Conservation (phyloP, 35 echinoderm and acorn worm species). For the Strongylocentrotus purpuratus region DNA sequence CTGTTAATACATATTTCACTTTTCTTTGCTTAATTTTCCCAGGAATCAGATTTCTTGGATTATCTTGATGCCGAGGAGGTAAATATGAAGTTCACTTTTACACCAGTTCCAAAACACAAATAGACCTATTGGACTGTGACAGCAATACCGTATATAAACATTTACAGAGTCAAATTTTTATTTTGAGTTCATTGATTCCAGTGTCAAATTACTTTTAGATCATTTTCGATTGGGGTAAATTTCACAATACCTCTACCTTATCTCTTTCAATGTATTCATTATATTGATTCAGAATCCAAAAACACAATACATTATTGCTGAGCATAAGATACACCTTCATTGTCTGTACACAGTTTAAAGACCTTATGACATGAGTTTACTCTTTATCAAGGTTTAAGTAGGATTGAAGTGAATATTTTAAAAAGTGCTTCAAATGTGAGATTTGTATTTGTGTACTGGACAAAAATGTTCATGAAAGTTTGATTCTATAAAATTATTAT, state of each 20-base stretch:
- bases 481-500: too few species aligned
- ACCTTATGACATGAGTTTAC: background rate
- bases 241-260: too few species aligned
- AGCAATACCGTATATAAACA: too few species aligned
- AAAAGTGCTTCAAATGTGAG: background rate
- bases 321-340: background rate
- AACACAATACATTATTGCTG: background rate
- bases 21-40: slow-evolving; percentile 32
- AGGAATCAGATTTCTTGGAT: slow-evolving; percentile 96
- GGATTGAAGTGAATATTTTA: background rate
- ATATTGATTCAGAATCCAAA: too few species aligned
- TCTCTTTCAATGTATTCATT: too few species aligned
- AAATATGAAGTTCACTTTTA: slow-evolving; percentile 2
- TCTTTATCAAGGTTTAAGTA: background rate
- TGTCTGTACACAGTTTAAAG: background rate
- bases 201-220: too few species aligned
- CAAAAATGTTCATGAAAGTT: too few species aligned
- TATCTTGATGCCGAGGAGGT: slow-evolving; percentile 97
- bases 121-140: background rate
- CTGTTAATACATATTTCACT: background rate
- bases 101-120: background rate
- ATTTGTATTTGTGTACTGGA: background rate
- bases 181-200: too few species aligned
- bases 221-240: too few species aligned
- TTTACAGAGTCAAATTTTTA: too few species aligned